These are phyloP conservation scores for Pao palembangensis DNA, from an alignment of 2,113 vertebrate genomes.

Conservation along the genomic window DNA sequence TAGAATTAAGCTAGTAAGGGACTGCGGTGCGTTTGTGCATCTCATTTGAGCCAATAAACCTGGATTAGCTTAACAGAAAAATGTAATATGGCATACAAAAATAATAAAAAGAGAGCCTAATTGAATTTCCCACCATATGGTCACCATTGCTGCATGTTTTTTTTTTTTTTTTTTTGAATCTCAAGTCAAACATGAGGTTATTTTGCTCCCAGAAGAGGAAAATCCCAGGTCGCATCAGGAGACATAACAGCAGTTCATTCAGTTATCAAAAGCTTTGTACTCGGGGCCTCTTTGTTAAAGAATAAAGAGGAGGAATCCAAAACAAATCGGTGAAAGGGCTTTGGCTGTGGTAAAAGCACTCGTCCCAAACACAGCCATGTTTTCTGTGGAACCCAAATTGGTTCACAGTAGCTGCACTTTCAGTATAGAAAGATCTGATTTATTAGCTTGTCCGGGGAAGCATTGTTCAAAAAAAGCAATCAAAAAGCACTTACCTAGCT, in stretches of 20 bases:
- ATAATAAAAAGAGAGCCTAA: conserved; percentile 22
- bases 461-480: conserved; percentile 96
- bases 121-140: conserved; percentile 62
- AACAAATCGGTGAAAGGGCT: conserved; percentile 71
- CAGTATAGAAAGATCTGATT: conserved; percentile 91
- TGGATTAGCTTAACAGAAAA: conserved; percentile 16
- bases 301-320: conserved; percentile 73
- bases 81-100: conserved; percentile 1
- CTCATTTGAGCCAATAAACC: conserved; percentile 25
- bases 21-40: conserved; percentile 16
- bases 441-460: conserved; percentile 99
- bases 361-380: conserved; percentile 59
- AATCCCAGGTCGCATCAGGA: conserved; percentile 60
- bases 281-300: conserved; percentile 67
- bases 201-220: conserved; percentile 58
- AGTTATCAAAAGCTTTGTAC: conserved; percentile 68
- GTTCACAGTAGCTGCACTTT: conserved; percentile 83
- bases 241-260: conserved; percentile 69
- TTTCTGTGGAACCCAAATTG: conserved; percentile 73
- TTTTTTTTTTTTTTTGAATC: conserved; percentile 34
- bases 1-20: conserved; percentile 20
- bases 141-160: conserved; percentile 44
- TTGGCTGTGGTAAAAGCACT: conserved; percentile 67
- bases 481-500: conserved; percentile 99
- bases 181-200: conserved; percentile 64